These are phyloP conservation scores for Chelonus formosanus DNA, from an alignment of 2,888 invertebrate genomes.

Conservation along the genomic window DNA sequence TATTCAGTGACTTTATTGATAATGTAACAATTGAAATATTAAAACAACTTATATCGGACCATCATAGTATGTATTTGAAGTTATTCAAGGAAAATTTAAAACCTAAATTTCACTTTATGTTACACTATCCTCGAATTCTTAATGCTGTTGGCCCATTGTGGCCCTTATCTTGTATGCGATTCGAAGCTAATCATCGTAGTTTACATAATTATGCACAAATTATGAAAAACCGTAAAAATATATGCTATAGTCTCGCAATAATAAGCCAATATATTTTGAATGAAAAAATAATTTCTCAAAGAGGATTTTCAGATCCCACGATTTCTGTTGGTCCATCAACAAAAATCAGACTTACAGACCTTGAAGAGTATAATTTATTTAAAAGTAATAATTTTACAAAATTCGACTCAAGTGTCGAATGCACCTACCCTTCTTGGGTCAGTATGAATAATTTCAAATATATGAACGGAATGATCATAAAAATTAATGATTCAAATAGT, in stretches of 20 bases:
- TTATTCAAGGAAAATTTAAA: neutral
- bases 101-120: constrained; percentile 4
- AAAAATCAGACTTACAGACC: no score
- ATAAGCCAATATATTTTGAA: no score
- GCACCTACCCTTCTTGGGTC: no score
- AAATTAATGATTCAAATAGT: neutral
- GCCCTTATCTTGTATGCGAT: constrained; percentile 5
- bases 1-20: neutral
- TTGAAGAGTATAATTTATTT: no score
- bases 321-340: neutral
- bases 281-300: no score
- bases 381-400: no score
- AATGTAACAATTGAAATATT: neutral
- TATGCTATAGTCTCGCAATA: neutral
- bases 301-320: no score
- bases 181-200: neutral
- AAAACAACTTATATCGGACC: neutral
- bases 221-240: neutral
- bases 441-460: neutral
- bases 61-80: neutral
- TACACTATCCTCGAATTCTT: neutral
- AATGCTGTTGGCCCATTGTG: neutral
- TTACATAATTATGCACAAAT: neutral
- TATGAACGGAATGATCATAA: neutral
- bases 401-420: no score